Evolutionary conservation across 1,140 invertebrate genomes (phyloP).

Genomic region (Leptinotarsa defecta): DNA sequence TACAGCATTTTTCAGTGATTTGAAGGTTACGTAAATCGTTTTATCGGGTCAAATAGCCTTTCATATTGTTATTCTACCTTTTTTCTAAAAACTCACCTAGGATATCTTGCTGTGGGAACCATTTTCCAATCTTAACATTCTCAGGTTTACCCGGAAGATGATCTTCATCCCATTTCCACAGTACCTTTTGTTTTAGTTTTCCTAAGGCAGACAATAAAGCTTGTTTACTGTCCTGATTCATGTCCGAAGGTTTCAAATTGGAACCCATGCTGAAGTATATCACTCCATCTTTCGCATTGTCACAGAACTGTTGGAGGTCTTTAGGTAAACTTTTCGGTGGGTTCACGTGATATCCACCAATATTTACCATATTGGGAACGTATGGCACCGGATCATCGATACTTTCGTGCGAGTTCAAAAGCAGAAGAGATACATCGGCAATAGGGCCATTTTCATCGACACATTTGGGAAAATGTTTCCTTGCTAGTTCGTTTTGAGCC

Average conservation of each 20-base stretch:
- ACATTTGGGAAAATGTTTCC: slow-evolving; percentile 52
- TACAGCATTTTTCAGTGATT: no score
- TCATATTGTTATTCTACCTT: no score
- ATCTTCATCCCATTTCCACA: slow-evolving; percentile 61
- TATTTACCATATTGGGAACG: slow-evolving; percentile 60
- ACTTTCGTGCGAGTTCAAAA: slow-evolving; percentile 51
- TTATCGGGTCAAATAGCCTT: no score
- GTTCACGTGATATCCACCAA: slow-evolving; percentile 56
- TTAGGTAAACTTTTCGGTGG: slow-evolving; percentile 45
- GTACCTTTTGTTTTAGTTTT: slow-evolving; percentile 58
- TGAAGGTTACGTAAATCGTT: no score
- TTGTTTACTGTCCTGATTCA: slow-evolving; percentile 53
- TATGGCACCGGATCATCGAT: slow-evolving; percentile 44
- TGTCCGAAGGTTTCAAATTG: slow-evolving; percentile 62
- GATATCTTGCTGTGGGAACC: slow-evolving; percentile 39
- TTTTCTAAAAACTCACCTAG: slow-evolving; percentile 31
- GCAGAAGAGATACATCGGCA: slow-evolving; percentile 56
- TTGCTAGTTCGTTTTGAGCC: slow-evolving; percentile 49
- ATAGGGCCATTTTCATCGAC: slow-evolving; percentile 59
- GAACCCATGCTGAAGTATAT: slow-evolving; percentile 68
- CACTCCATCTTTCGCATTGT: slow-evolving; percentile 60
- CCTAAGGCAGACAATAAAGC: slow-evolving; percentile 57
- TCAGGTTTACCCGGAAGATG: slow-evolving; percentile 49
- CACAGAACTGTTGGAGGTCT: slow-evolving; percentile 61
- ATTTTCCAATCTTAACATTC: slow-evolving; percentile 36